phyloP scores from a whole-genome alignment of 2,888 invertebrate species.

The Cephus pygmeus region DNA sequence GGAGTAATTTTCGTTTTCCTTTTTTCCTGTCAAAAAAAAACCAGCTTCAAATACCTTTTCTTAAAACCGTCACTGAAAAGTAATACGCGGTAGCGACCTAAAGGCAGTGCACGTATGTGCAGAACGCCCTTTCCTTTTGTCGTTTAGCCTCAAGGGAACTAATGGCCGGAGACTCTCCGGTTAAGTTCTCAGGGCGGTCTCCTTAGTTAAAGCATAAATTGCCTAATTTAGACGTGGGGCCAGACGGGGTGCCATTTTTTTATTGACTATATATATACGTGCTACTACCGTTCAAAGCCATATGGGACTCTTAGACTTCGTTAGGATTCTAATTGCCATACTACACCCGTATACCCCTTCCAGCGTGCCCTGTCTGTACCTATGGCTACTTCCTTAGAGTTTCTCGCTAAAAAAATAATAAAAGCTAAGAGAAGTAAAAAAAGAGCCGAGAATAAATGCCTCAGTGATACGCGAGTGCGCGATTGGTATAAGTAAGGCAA shows the following conservation, averaged over 20 bases:
- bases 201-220: slow-evolving; percentile 18
- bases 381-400: not conserved
- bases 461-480: slow-evolving; percentile 7
- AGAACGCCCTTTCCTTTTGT: slow-evolving; percentile 6
- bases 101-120: not conserved
- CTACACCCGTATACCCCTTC: not conserved
- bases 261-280: slow-evolving; percentile 4
- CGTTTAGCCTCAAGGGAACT: slow-evolving; percentile 1
- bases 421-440: not conserved
- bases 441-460: slow-evolving; percentile 9
- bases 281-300: not conserved
- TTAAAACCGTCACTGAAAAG: not conserved
- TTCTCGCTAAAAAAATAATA: not conserved
- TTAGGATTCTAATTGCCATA: not conserved
- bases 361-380: not conserved
- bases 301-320: not conserved
- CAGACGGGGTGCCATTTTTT: slow-evolving; percentile 30
- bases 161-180: not conserved
- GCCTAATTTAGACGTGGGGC: slow-evolving; percentile 22
- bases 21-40: not conserved
- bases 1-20: not conserved
- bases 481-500: slow-evolving; percentile 8
- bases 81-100: slow-evolving; percentile 1
- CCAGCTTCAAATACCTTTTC: not conserved
- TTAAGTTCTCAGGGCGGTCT: slow-evolving; percentile 1